Percentiles rank a stretch among this genome's conserved stretches.
Evolutionary conservation across 2,113 vertebrate species (phyloP).

Genomic region (Phrynocephalus versicolor): DNA sequence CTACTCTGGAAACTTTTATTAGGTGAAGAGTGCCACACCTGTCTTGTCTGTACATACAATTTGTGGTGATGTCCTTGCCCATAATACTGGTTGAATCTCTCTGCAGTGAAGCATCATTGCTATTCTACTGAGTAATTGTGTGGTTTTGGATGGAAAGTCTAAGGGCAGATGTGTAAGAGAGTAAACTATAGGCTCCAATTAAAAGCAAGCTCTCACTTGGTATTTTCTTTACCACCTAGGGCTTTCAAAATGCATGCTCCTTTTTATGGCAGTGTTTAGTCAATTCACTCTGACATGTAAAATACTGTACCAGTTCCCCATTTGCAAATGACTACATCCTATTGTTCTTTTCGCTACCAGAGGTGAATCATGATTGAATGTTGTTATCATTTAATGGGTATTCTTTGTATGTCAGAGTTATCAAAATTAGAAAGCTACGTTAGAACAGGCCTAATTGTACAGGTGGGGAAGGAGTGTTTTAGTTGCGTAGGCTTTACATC

Average conservation of each 20-base stretch:
- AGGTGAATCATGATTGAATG: slow-evolving; percentile 11
- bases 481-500: background rate
- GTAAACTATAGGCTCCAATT: slow-evolving; percentile 3
- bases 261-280: slow-evolving; percentile 26
- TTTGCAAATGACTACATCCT: slow-evolving; percentile 4
- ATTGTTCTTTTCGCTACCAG: background rate
- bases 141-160: background rate
- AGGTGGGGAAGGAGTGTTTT: background rate
- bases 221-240: background rate
- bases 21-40: too few relatives aligned
- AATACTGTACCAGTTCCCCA: slow-evolving; percentile 4
- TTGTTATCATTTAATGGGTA: background rate
- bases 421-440: background rate
- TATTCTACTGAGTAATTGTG: background rate
- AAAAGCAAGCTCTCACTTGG: background rate
- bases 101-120: background rate
- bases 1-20: background rate
- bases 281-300: slow-evolving; percentile 10
- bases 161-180: background rate
- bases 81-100: background rate
- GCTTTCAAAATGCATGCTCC: background rate
- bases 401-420: background rate
- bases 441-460: background rate
- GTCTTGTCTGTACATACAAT: too few relatives aligned
- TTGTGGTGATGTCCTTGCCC: background rate